Evolutionary conservation across 1,140 invertebrate species (phyloP).

Genomic region (Drosophila biarmipes): DNA sequence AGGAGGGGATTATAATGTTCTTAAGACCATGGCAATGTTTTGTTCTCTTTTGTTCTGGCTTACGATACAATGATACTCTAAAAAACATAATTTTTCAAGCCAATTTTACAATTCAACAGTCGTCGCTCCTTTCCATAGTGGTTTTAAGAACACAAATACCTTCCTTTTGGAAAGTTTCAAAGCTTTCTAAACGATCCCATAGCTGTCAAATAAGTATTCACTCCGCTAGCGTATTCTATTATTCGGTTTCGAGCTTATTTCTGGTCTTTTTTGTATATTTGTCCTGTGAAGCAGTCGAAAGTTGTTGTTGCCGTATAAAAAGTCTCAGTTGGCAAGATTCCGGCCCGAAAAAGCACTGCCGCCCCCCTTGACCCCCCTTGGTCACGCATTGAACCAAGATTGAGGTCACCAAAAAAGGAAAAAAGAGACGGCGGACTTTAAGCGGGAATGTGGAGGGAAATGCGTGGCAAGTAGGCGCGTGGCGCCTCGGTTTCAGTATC

Average conservation of each 20-base stretch:
- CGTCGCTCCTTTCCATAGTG: too few species aligned
- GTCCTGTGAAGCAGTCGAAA: constrained; percentile 26
- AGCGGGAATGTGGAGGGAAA: constrained; percentile 28
- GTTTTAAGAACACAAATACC: too few species aligned
- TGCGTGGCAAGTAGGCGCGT: constrained; percentile 70
- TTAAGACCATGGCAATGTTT: not conserved
- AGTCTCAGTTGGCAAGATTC: constrained; percentile 40
- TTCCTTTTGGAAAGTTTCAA: too few species aligned
- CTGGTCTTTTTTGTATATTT: not conserved
- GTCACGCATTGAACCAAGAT: constrained; percentile 45
- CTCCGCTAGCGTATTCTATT: not conserved
- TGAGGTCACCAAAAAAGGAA: constrained; percentile 59
- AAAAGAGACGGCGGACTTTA: constrained; percentile 24
- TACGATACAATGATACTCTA: too few species aligned
- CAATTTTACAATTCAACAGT: too few species aligned
- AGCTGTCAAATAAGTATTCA: not conserved
- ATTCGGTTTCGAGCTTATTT: not conserved
- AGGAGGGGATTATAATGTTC: not conserved
- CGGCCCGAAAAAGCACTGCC: not conserved
- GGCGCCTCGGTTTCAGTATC: constrained; percentile 38
- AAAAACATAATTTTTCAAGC: too few species aligned
- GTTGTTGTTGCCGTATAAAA: constrained; percentile 23
- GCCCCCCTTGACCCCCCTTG: not conserved
- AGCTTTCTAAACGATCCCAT: too few species aligned
- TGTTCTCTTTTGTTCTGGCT: too few species aligned